Evolutionary conservation across 2,888 invertebrate genomes (phyloP).

Genomic region (Deroplatys truncata): DNA sequence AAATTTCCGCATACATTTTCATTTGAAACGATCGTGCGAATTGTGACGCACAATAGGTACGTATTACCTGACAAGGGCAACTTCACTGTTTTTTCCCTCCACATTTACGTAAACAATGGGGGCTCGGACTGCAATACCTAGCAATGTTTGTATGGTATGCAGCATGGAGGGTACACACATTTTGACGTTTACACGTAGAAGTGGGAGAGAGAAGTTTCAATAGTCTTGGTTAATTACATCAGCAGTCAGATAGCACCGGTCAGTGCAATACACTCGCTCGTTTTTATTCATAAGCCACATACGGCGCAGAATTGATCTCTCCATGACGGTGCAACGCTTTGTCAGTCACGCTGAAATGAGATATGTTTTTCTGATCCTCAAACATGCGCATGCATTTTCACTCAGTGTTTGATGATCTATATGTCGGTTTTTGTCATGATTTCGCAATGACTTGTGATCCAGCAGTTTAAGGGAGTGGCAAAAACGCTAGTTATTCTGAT

Average conservation of each 20-base stretch:
- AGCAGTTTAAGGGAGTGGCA: too few species aligned
- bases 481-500: too few species aligned
- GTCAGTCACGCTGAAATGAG: background rate
- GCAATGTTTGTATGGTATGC: background rate
- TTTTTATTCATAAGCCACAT: background rate
- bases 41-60: background rate
- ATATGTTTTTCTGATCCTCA: too few species aligned
- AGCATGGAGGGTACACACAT: background rate
- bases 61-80: background rate
- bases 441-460: too few species aligned
- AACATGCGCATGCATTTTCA: too few species aligned
- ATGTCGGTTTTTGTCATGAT: too few species aligned
- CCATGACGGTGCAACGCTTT: background rate
- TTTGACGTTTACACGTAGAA: background rate
- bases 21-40: background rate
- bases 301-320: too few species aligned
- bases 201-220: background rate
- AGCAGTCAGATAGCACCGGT: background rate
- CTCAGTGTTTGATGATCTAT: too few species aligned
- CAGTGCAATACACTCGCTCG: background rate
- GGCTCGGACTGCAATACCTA: too few species aligned
- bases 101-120: background rate
- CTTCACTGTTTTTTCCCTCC: background rate
- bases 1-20: background rate
- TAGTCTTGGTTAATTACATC: slow-evolving; percentile 5